Evolutionary conservation across 2,797 vertebrate species (phyloP), one percentile per base, ranked within the genome.

Genomic region (Brachyrhaphis roseni): DNA sequence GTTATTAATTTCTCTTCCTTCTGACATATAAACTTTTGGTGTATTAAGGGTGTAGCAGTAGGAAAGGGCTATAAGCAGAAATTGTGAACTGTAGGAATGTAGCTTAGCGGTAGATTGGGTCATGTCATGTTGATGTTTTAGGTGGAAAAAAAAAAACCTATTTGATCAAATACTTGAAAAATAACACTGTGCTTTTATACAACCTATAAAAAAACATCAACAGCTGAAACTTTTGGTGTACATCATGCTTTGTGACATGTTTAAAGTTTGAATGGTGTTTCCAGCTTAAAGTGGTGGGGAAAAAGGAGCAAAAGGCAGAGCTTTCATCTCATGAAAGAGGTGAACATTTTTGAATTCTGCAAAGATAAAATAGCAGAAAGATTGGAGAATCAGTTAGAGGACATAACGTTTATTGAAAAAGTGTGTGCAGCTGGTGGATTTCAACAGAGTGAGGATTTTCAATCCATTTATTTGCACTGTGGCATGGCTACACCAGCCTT

Each of bases 401-500:
- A 70, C 66, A 43, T 70, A 43, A 26, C 2, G 41, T 70, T 70
- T n/a, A 41, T 26, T 12, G 66, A 41, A 23, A 68, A 41, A 41
- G 64, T 18, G 31, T 20, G 18, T 26, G 39, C 23, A 43, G 39
- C 39, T 12, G 66, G 23, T 70, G 23, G 11, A 28, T 70, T 43
- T 43, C 39, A 70, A 70, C 23, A 41, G 66, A 26, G 39, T 70
- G 23, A 70, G 28, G 39, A 70, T 43, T 70, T 70, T 39, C 1
- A 26, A 41, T 70, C 39, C 26, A 13, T 11, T 41, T 39, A 20
- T 70, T 43, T 70, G 23, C 66, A 43, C 23, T 13, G 23, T 43
- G 66, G 23, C 20, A 64, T 64, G 79, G 43, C 76, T 59, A 28
- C 36, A 51, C 23, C 16, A 49, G 82, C 71, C 49, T 55, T 62